Evolutionary conservation across 64 coral and sea anemone species (phyloP), one percentile per base, ranked within the genome.

Genomic region (Dendrophyllia cribrosa): DNA sequence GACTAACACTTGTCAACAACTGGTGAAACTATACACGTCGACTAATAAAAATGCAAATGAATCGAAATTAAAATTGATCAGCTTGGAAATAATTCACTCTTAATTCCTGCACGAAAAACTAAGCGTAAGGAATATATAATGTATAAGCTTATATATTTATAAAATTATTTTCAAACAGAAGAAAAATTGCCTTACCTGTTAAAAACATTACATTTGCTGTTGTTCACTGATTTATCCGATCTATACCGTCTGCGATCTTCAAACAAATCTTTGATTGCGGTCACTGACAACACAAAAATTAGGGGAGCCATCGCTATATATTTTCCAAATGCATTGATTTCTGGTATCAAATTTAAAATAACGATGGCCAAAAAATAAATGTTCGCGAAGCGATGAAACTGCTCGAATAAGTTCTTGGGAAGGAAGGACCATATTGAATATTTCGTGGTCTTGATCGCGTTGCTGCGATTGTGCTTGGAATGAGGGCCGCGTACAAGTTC

Each of bases 341-440:
- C 97, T 44, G 97, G 97, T 2, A 99, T 89, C 88, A 95, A 96
- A 86, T 99, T 99, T 77, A 99, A 85, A 82, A 95, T 87, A 17
- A 96, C 88, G 50, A 99, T 99, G n/a, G 81, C 70, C 70, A 99
- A 70, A 77, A 99, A 99, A 85, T 99, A 99, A 51, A 99, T 89
- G 75, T 99, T 99, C 85, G 97, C 97, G 88, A 99, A 99, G 64
- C 97, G 94, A 77, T 99, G 97, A 75, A 99, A 99, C 71, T 99
- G 97, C 59, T 99, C 97, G 87, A 99, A 99, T 77, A 99, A 89
- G 69, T 99, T 99, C 65, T 99, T 99, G 26, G 97, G 97, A 58
- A 99, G 48, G 45, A 99, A 99, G 43, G 94, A 88, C 97, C 94
- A 96, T 91, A 99, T 78, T 82, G 94, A 94, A 88, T 99, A 99